A percentile compares a stretch with the other conserved stretches of the same genome.
Evolutionary conservation across 2,888 invertebrate species (phyloP).

Genomic region (Scaptomyza reducta): DNA sequence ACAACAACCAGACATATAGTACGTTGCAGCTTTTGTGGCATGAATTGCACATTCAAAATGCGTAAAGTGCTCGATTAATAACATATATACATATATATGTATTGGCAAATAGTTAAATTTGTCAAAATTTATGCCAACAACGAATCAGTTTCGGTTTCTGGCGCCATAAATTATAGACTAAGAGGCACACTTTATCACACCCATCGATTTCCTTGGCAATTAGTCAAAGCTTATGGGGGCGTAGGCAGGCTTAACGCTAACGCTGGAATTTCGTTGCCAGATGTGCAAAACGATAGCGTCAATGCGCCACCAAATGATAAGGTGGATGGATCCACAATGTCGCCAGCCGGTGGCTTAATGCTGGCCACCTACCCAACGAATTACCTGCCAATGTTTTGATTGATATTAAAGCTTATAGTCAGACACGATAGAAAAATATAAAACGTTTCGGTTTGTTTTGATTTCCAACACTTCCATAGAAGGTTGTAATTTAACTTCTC

Average conservation of each 20-base stretch:
- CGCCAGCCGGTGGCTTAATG: slow-evolving; percentile 57
- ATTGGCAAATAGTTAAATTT: slow-evolving; percentile 57
- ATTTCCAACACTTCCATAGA: no score
- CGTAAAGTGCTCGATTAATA: slow-evolving; percentile 70
- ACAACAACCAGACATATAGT: slow-evolving; percentile 5
- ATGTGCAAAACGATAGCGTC: slow-evolving; percentile 61
- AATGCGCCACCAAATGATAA: slow-evolving; percentile 47
- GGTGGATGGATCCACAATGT: slow-evolving; percentile 52
- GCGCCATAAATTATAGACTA: slow-evolving; percentile 47
- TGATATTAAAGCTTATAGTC: slow-evolving; percentile 31
- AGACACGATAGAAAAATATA: no score
- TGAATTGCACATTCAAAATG: slow-evolving; percentile 68
- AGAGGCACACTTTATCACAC: slow-evolving; percentile 44
- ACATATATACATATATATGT: slow-evolving; percentile 18
- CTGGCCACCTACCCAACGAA: slow-evolving; percentile 10
- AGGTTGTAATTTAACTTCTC: no score
- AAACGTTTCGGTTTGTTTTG: no score
- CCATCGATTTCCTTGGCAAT: slow-evolving; percentile 67
- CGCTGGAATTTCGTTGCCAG: slow-evolving; percentile 55
- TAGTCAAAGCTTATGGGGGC: slow-evolving; percentile 69
- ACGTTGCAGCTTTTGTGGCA: slow-evolving; percentile 45
- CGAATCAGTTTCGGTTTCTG: slow-evolving; percentile 28
- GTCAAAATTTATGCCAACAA: slow-evolving; percentile 62
- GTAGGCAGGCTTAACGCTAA: slow-evolving; percentile 51
- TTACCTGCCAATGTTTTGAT: slow-evolving; percentile 72